Percentiles rank a stretch among this genome's conserved stretches.
These are phyloP conservation scores for Cynocephalus volans DNA, from an alignment of 2,113 vertebrate genomes.

Conservation along the genomic window DNA sequence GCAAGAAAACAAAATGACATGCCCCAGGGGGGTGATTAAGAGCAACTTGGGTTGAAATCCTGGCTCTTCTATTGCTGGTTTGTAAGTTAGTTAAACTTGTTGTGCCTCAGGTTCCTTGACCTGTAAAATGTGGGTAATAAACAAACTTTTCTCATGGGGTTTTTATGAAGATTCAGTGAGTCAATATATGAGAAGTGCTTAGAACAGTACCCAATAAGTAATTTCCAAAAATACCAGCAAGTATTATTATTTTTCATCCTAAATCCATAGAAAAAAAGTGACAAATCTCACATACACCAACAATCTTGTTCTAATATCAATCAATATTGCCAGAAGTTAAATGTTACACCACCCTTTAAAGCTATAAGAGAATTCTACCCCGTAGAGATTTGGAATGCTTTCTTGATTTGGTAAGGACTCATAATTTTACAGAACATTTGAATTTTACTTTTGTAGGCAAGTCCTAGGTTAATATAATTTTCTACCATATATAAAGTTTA, in stretches of 20 bases:
- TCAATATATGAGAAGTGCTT: not conserved
- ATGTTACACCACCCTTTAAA: not conserved
- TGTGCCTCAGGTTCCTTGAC: not conserved
- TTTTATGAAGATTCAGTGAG: not conserved
- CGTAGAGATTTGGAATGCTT: not conserved
- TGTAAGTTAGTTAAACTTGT: not conserved
- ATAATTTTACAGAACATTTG: not conserved
- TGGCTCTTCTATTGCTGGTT: not conserved
- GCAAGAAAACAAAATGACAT: not conserved
- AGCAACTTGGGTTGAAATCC: not conserved
- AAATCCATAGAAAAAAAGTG: not conserved
- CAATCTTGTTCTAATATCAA: not conserved
- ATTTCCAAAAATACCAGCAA: not conserved
- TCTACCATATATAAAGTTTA: not conserved
- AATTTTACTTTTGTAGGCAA: not conserved
- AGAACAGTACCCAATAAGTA: not conserved
- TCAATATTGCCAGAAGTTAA: not conserved
- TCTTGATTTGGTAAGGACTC: not conserved
- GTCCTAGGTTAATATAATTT: not conserved
- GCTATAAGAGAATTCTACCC: not conserved
- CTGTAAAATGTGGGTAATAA: not conserved
- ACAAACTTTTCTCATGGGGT: not conserved
- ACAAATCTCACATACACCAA: not conserved
- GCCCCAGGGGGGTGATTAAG: not conserved
- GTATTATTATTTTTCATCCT: not conserved